Base-by-base conservation (phyloP, 1,140 invertebrate species). In the Mamestra configurata region DNA sequence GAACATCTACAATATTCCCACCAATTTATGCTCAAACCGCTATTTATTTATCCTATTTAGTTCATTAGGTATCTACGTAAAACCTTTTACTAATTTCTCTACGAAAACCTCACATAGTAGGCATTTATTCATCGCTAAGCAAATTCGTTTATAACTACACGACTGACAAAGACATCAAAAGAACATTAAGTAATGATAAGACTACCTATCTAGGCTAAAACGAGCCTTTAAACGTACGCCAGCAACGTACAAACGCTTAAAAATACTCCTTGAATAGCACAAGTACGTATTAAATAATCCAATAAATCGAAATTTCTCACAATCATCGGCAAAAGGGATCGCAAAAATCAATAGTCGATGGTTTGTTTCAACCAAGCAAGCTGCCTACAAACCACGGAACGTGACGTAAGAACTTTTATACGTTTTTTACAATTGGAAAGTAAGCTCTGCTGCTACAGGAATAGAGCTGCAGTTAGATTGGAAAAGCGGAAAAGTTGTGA, bases 321-420 rank as follows among this genome's bases (percentile, higher is more conserved):
- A 80, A 79, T 75, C 79, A 66, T 75, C 43, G 76, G 64, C 53
- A 79, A 79, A 61, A 46, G 86, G 73, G 90, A 94, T 94, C 92
- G 88, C 83, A 64, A 89, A 90, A 93, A 93, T 93, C 93, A 94
- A 94, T 94, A 93, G 91, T 93, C 93, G 89, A 93, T 93, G 88
- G 81, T 49, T 80, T 70, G 81, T 40, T 80, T 66, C 81, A 64
- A 86, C 86, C 80, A 81, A 80, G 80, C 81, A 79, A 82, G 80
- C 68, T 77, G 53, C 64, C 57, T 75, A 43, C 59, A 57, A 72
- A 75, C 49, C 66, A n/a, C 22, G 20, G 3, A 15, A 24, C 11
- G 8, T 46, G 22, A 49, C 20, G 13, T 24, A 72, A 27, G 4
- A 37, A 31, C 61, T 31, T 77, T 53, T 40, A 37, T 8, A 66